A percentile compares a stretch with the other conserved stretches of the same genome.
Evolutionary conservation across 2,888 invertebrate species (phyloP).

Genomic region (Cheiracanthium punctorium): DNA sequence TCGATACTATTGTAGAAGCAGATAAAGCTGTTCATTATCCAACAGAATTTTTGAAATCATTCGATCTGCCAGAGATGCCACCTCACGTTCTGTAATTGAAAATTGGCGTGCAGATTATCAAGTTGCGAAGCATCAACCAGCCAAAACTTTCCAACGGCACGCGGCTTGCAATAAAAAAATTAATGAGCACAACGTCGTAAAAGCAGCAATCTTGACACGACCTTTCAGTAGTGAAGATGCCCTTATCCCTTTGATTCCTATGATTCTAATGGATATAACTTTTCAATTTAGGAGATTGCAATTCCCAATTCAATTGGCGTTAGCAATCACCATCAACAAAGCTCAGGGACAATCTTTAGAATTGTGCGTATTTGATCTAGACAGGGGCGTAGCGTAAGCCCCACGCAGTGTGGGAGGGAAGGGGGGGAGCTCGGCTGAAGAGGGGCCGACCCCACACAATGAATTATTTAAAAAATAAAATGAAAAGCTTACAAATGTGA

Average conservation of each 20-base stretch:
- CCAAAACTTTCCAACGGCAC: slow-evolving; percentile 73
- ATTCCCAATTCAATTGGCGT: slow-evolving; percentile 68
- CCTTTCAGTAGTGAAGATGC: slow-evolving; percentile 67
- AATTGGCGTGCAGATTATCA: slow-evolving; percentile 71
- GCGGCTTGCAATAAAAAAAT: slow-evolving; percentile 59
- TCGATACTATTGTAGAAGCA: slow-evolving; percentile 16
- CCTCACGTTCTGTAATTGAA: slow-evolving; percentile 72
- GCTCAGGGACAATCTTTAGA: slow-evolving; percentile 67
- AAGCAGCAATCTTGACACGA: slow-evolving; percentile 37
- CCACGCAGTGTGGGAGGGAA: too few relatives aligned
- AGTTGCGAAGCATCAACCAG: slow-evolving; percentile 72
- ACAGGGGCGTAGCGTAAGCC: too few relatives aligned
- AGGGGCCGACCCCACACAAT: too few relatives aligned
- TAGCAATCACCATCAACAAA: slow-evolving; percentile 71
- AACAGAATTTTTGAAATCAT: slow-evolving; percentile 64
- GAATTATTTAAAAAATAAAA: too few relatives aligned
- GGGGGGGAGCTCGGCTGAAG: too few relatives aligned
- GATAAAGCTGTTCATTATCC: too few relatives aligned
- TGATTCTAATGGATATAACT: slow-evolving; percentile 66
- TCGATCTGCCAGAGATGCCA: slow-evolving; percentile 71
- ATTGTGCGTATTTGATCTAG: slow-evolving; percentile 52
- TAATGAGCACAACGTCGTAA: background rate
- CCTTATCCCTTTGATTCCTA: slow-evolving; percentile 70
- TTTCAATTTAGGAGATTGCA: slow-evolving; percentile 69
- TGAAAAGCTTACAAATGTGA: too few relatives aligned